Base-by-base conservation (phyloP, 1,140 invertebrate species). In the Sipha flava region DNA sequence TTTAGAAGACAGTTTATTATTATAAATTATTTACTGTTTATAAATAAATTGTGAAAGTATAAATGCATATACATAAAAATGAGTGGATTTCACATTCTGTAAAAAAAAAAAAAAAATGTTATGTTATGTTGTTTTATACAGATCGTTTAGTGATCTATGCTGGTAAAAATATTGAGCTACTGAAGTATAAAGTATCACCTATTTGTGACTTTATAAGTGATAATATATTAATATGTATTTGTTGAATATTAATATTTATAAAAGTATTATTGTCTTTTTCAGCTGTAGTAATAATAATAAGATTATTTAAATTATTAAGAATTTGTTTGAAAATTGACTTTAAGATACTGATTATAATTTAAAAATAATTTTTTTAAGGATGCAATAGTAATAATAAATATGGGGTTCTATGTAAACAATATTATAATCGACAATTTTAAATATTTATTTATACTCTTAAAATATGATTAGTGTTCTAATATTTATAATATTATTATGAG, bases 1-100 rank as follows among this genome's bases (percentile, higher is more conserved):
- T 57, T 47, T 77, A 77, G 73, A 77, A 75, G 29, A 77, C 73
- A 77, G 21, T 77, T 77, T 29, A 29, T 59, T 34, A 52, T 31
- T 70, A 52, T 31, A 52, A 54, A 52, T 73, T 34, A 73, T 70
- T n/a, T 73, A 75, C 12, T 57, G 52, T 77, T 77, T 43, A 45
- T 57, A 37, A 26, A 77, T 26, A 40, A 57, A 57, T 59, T 57
- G 49, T 77, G 29, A 26, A 77, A 40, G 73, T 77, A 75, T 75
- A 43, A 77, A 57, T 77, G 59, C 26, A 77, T 40, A 37, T 31
- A 57, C 59, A 75, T 31, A 43, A 54, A 40, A 77, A n/a, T 77
- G n/a, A 77, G 73, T 23, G 23, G 2, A 5, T 57, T 75, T 57
- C 73, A 77, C 31, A 37, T 77, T 77, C 37, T 77, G 21, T 59